Evolutionary conservation across 2,797 vertebrate species (phyloP).

Genomic region (Triplophysa yarkandensis): DNA sequence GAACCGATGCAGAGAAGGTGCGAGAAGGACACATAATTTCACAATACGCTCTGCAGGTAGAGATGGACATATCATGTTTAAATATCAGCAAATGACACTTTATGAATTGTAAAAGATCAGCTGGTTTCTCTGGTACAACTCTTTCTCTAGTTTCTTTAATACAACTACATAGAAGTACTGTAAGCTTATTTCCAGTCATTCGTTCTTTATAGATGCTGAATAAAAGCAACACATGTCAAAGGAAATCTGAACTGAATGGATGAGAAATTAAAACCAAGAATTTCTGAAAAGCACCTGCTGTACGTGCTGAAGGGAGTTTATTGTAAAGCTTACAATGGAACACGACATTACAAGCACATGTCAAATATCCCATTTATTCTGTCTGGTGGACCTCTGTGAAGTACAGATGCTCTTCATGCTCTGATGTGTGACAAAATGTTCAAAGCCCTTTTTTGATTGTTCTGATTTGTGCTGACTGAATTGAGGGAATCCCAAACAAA

Average conservation of each 20-base stretch:
- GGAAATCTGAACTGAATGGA: background rate
- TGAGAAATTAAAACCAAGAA: background rate
- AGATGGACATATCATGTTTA: slow-evolving; percentile 1
- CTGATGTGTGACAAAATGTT: slow-evolving; percentile 30
- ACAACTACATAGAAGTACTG: background rate
- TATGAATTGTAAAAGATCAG: background rate
- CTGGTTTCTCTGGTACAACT: background rate
- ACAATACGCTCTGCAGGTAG: background rate
- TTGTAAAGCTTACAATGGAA: background rate
- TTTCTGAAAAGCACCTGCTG: background rate
- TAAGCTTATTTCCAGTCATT: background rate
- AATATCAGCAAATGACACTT: background rate
- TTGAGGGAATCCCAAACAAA: slow-evolving; percentile 26
- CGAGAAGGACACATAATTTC: too few species aligned
- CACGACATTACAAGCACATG: background rate
- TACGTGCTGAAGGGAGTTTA: background rate
- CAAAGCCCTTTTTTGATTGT: slow-evolving; percentile 23
- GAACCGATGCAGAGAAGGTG: too few species aligned
- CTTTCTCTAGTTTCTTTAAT: too few species aligned
- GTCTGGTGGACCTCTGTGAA: background rate
- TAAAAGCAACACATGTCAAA: background rate
- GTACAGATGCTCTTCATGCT: slow-evolving; percentile 4
- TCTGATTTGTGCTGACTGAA: slow-evolving; percentile 24
- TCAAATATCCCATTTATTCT: slow-evolving; percentile 8
- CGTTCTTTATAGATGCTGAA: background rate